Evolutionary conservation across 2,888 invertebrate genomes (phyloP).

Genomic region (Alloplasta piceator): DNA sequence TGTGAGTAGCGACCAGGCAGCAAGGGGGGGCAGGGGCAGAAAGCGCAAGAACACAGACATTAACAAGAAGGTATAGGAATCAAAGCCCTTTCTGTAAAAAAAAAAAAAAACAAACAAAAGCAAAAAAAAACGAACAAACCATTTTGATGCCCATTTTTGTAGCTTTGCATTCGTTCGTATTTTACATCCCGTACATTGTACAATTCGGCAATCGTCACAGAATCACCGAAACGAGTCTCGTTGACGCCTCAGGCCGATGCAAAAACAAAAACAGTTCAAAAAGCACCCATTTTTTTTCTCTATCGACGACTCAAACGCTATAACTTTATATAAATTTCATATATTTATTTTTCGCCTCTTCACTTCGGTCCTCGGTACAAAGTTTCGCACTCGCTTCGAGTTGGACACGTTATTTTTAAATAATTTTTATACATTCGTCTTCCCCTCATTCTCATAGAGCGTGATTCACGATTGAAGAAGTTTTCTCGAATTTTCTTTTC

Average conservation of each 20-base stretch:
- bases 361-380: slow-evolving; percentile 26
- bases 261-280: too few species aligned
- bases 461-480: background rate
- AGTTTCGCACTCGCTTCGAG: background rate
- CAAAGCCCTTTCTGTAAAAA: slow-evolving; percentile 80
- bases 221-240: slow-evolving; percentile 17
- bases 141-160: slow-evolving; percentile 79
- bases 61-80: slow-evolving; percentile 83
- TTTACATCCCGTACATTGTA: slow-evolving; percentile 51
- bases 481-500: background rate
- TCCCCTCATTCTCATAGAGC: background rate
- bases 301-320: background rate
- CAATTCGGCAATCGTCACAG: slow-evolving; percentile 2
- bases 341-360: slow-evolving; percentile 1
- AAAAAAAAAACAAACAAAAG: slow-evolving; percentile 52
- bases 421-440: slow-evolving; percentile 6
- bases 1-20: slow-evolving; percentile 83
- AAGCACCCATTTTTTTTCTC: background rate
- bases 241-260: slow-evolving; percentile 1
- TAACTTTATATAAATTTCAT: background rate
- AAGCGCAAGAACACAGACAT: slow-evolving; percentile 83
- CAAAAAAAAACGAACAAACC: slow-evolving; percentile 44
- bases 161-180: slow-evolving; percentile 77
- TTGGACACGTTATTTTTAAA: background rate
- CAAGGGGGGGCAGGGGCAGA: slow-evolving; percentile 83